Evolutionary conservation across 1,140 invertebrate genomes (phyloP).

Genomic region (Trichonephila inaurata): DNA sequence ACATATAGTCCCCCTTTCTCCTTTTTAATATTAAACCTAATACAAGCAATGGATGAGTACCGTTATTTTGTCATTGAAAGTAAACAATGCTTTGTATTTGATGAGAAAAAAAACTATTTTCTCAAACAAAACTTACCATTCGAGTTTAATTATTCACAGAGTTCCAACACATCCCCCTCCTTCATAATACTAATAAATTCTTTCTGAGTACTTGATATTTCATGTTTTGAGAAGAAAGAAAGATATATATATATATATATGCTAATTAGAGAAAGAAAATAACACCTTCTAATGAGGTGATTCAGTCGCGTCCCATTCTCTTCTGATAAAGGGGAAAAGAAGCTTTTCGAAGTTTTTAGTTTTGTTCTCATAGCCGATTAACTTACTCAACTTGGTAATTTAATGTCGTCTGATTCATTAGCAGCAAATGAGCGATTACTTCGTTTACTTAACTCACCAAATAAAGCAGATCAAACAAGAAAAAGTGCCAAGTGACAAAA

Average conservation of each 20-base stretch:
- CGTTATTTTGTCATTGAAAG: not conserved
- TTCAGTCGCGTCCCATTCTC: not conserved
- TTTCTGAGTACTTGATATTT: not conserved
- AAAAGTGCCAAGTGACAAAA: not conserved
- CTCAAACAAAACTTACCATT: no score
- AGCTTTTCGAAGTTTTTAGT: not conserved
- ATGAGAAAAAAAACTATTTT: not conserved
- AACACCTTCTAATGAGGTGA: not conserved
- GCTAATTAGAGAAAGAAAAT: conserved; percentile 40
- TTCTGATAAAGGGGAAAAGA: not conserved
- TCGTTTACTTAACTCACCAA: not conserved
- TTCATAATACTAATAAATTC: not conserved
- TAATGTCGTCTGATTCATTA: conserved; percentile 12
- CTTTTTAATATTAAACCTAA: no score
- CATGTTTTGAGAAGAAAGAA: not conserved
- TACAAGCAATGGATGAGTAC: no score
- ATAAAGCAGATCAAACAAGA: not conserved
- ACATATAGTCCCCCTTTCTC: no score
- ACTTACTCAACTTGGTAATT: not conserved
- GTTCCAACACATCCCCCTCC: not conserved
- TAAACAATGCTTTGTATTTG: not conserved
- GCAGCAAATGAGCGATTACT: not conserved
- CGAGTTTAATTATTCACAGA: not conserved
- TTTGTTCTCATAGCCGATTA: not conserved
- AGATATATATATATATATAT: not conserved